Conservation (phyloP, 2,113 vertebrate genomes). For the Cynopterus brachyotis region DNA sequence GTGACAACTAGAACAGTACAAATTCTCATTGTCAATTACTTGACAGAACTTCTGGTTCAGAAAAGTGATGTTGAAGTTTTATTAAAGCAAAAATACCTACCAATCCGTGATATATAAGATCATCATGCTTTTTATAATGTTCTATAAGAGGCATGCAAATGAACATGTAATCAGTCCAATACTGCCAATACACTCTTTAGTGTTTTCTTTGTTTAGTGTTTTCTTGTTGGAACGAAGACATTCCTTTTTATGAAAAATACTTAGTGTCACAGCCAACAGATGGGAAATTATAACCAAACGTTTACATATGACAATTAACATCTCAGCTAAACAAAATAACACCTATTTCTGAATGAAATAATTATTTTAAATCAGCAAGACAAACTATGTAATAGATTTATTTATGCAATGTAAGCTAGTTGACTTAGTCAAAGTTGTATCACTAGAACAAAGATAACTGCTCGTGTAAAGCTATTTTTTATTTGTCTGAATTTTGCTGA, state of each 20-base stretch:
- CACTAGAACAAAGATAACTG: background rate
- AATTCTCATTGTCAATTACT: background rate
- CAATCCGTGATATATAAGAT: background rate
- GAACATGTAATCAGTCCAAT: background rate
- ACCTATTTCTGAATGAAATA: background rate
- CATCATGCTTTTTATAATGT: background rate
- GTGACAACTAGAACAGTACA: background rate
- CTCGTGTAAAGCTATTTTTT: background rate
- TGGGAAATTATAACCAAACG: background rate
- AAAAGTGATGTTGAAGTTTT: background rate
- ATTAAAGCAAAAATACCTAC: background rate
- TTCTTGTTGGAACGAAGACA: background rate
- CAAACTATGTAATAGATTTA: background rate
- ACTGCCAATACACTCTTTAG: background rate
- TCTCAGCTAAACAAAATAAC: slow-evolving; percentile 12
- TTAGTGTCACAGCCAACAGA: background rate
- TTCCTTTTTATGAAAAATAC: background rate
- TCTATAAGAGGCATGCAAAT: background rate
- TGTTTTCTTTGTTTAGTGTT: background rate
- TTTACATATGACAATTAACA: background rate
- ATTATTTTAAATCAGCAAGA: background rate
- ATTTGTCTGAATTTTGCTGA: background rate
- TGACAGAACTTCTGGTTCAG: background rate
- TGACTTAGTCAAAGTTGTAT: background rate
- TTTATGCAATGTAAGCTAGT: background rate